These are phyloP conservation scores for Ectemnius cavifrons DNA, from an alignment of 2,888 invertebrate species.

Conservation along the genomic window DNA sequence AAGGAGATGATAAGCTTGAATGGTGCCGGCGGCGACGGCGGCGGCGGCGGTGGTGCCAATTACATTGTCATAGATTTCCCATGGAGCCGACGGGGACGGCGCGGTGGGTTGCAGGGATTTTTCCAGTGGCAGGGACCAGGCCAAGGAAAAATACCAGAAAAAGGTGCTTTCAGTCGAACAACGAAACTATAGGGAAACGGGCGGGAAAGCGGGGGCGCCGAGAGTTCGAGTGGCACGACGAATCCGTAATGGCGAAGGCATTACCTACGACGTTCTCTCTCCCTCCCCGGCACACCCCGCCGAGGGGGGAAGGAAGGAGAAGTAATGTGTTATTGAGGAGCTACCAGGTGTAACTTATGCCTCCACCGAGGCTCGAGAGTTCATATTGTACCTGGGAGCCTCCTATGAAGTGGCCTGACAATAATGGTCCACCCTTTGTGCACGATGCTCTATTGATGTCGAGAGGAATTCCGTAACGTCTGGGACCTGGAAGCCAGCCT, in stretches of 20 bases:
- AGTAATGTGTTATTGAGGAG: conserved; percentile 69
- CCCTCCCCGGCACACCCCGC: no score
- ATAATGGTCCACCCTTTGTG: conserved; percentile 65
- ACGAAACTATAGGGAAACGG: conserved; percentile 45
- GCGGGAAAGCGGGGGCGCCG: conserved; percentile 24
- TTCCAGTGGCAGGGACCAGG: conserved; percentile 5
- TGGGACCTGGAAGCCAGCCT: conserved; percentile 49
- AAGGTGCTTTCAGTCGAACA: conserved; percentile 51
- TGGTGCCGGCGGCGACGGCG: conserved; percentile 41
- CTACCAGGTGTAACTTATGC: conserved; percentile 70
- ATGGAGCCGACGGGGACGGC: background rate
- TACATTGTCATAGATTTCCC: conserved; percentile 68
- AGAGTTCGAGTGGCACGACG: conserved; percentile 49
- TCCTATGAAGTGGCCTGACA: conserved; percentile 61
- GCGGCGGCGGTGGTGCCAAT: conserved; percentile 66
- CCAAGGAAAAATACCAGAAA: conserved; percentile 42
- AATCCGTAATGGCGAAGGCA: conserved; percentile 35
- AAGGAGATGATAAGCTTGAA: no score
- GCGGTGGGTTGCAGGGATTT: conserved; percentile 14
- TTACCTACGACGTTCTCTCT: conserved; percentile 47
- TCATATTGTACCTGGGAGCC: conserved; percentile 60
- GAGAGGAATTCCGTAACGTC: conserved; percentile 66
- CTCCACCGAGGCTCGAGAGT: conserved; percentile 57
- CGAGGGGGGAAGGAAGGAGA: conserved; percentile 18
- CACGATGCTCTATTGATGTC: conserved; percentile 65